Conservation (phyloP, 2,113 vertebrate species). For the Rattus rattus region DNA sequence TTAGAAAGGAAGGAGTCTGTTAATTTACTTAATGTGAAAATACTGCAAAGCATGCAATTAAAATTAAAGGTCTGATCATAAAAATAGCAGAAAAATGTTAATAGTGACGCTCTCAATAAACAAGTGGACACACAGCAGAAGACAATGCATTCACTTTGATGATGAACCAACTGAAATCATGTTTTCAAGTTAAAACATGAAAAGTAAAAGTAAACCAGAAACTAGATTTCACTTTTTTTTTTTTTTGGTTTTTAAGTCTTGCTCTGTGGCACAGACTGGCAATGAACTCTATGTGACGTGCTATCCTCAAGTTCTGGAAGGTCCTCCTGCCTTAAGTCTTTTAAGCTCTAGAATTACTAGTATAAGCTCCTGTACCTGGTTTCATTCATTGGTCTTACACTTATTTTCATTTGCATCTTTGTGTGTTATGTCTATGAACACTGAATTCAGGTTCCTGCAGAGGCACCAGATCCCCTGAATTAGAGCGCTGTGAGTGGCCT, state of each 20-base stretch:
- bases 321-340: not conserved
- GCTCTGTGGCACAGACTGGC: not conserved
- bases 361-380: not conserved
- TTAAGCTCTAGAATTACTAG: not conserved
- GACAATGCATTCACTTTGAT: not conserved
- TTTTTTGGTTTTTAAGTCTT: not conserved
- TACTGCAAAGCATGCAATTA: not conserved
- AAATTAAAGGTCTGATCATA: not conserved
- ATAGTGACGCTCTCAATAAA: not conserved
- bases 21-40: conserved; percentile 50
- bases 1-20: not conserved
- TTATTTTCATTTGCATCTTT: not conserved
- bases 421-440: not conserved
- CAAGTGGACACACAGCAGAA: not conserved
- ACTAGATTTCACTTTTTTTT: not conserved
- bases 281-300: not conserved
- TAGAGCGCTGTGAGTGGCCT: not conserved
- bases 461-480: not conserved
- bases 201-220: conserved; percentile 45
- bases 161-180: not conserved
- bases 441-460: not conserved
- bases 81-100: conserved; percentile 15
- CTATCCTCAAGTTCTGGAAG: not conserved
- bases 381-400: not conserved
- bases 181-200: conserved; percentile 12